A percentile compares a stretch with the other conserved stretches of the same genome.
Conservation (phyloP, 2,113 vertebrate genomes). For the Notarius lentiginosus region DNA sequence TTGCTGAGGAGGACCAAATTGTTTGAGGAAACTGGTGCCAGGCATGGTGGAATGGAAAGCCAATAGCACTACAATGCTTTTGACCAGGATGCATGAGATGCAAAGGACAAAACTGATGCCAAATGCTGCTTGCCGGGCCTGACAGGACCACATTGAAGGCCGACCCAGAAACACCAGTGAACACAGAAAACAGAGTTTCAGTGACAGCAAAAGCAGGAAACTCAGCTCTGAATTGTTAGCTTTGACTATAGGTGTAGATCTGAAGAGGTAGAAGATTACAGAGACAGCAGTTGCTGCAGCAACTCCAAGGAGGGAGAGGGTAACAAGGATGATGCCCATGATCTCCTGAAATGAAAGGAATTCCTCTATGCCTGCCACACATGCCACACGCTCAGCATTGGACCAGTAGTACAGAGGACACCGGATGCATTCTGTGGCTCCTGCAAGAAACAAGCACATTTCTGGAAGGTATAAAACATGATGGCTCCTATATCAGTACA, state of each 20-base stretch:
- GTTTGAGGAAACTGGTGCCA: conserved; percentile 52
- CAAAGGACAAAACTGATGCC: conserved; percentile 75
- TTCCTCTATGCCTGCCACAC: conserved; percentile 68
- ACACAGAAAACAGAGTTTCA: conserved; percentile 74
- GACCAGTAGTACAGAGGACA: conserved; percentile 72
- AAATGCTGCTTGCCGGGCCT: conserved; percentile 68
- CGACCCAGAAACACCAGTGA: conserved; percentile 69
- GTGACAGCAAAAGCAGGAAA: conserved; percentile 71
- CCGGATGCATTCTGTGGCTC: conserved; percentile 68
- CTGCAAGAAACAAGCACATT: conserved; percentile 50
- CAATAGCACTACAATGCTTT: conserved; percentile 73
- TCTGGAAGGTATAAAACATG: neutral
- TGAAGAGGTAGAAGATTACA: conserved; percentile 64
- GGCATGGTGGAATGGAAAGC: conserved; percentile 65
- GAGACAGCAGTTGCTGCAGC: conserved; percentile 58
- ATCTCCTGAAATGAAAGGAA: conserved; percentile 71
- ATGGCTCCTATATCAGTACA: neutral
- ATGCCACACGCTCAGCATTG: conserved; percentile 63
- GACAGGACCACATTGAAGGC: conserved; percentile 68
- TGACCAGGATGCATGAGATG: conserved; percentile 74
- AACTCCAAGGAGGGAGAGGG: conserved; percentile 65
- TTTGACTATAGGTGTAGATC: conserved; percentile 69
- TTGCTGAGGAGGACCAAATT: conserved; percentile 69
- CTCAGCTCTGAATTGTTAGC: conserved; percentile 78
- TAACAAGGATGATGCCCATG: conserved; percentile 70